These are phyloP conservation scores for Brachionichthys hirsutus DNA, from an alignment of 2,113 vertebrate genomes.

Conservation along the genomic window DNA sequence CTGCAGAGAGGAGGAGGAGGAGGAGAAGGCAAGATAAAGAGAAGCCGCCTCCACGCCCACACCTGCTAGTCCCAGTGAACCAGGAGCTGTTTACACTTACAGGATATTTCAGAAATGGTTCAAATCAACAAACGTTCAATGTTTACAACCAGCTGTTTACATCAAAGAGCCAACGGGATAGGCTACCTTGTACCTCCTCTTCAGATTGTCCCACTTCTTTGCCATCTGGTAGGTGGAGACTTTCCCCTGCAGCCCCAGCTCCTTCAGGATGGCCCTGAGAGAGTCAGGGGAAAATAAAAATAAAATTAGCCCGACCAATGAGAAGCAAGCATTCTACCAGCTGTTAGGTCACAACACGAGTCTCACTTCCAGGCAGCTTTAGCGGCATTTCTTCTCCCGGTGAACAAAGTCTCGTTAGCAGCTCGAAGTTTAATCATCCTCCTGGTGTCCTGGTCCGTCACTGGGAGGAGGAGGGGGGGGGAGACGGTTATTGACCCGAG, in stretches of 20 bases:
- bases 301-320: not conserved
- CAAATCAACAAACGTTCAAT: too few species aligned
- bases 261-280: slow-evolving; percentile 74
- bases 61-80: too few species aligned
- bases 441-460: slow-evolving; percentile 77
- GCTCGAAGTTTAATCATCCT: slow-evolving; percentile 76
- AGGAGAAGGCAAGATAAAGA: not conserved
- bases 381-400: slow-evolving; percentile 76
- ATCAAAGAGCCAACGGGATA: too few species aligned
- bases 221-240: slow-evolving; percentile 78
- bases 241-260: slow-evolving; percentile 74
- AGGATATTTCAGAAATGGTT: too few species aligned
- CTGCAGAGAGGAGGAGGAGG: slow-evolving; percentile 26
- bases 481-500: not conserved
- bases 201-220: slow-evolving; percentile 83
- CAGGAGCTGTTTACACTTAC: too few species aligned
- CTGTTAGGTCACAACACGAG: too few species aligned
- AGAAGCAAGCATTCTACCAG: too few species aligned
- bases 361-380: slow-evolving; percentile 78
- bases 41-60: not conserved
- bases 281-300: slow-evolving; percentile 1
- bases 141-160: too few species aligned
- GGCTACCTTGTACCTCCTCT: slow-evolving; percentile 77
- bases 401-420: slow-evolving; percentile 73
- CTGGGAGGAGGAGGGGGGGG: slow-evolving; percentile 26